phyloP scores from a whole-genome alignment of 2,797 vertebrate species.

The Eremophila alpestris region DNA sequence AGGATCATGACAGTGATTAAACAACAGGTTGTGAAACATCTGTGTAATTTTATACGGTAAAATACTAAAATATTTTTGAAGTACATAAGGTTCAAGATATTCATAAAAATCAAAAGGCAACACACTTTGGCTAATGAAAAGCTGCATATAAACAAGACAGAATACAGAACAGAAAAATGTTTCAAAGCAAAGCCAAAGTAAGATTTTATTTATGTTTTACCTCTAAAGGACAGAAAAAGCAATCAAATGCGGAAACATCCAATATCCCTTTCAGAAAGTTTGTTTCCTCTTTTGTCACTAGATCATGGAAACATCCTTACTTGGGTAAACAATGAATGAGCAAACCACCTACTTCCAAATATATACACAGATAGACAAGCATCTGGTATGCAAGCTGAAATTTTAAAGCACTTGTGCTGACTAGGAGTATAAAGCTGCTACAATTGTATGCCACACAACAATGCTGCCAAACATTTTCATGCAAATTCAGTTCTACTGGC shows the following conservation, averaged over 20 bases:
- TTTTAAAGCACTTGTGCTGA: neutral
- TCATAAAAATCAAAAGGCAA: neutral
- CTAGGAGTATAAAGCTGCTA: neutral
- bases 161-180: conserved; percentile 47
- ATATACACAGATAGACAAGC: neutral
- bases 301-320: conserved; percentile 21
- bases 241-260: neutral
- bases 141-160: conserved; percentile 32
- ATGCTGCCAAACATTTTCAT: neutral
- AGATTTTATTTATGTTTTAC: conserved; percentile 56
- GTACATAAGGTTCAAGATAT: neutral
- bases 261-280: neutral
- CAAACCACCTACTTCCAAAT: conserved; percentile 54
- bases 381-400: neutral
- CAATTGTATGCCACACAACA: neutral
- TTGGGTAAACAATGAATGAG: conserved; percentile 35
- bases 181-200: conserved; percentile 51
- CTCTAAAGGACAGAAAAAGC: conserved; percentile 33
- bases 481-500: neutral
- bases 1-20: neutral
- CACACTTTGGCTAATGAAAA: neutral
- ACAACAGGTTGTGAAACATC: neutral
- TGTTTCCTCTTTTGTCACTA: conserved; percentile 34
- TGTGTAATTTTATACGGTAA: neutral
- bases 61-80: neutral